Base-by-base conservation (phyloP, 1,140 invertebrate genomes). In the Lasioglossum albipes region DNA sequence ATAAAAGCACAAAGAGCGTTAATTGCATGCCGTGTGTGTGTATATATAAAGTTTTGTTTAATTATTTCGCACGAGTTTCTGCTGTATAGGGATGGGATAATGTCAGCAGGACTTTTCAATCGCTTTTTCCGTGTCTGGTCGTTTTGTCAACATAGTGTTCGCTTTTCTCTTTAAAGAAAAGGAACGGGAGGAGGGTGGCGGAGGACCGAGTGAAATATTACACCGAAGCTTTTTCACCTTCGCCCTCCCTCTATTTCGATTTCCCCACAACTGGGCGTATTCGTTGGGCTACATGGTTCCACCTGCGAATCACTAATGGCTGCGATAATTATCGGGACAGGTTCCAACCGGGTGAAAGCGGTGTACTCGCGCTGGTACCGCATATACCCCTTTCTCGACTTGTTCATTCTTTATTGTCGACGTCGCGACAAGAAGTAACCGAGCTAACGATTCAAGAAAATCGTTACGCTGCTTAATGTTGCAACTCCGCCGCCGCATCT, bases 361-460 rank as follows among this genome's bases (percentile, higher is more conserved):
- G 12, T 36, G 64, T 27, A n/a, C 45, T 12, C 45, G 10, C 16
- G 12, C 31, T 2, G 3, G 10, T 45, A 20, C 27, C 22, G 31
- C 57, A 52, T 41, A 45, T 10, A 49, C 45, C 10, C 9, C 45
- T 12, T 12, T 12, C 45, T 49, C 45, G 12, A 49, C 31, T 4
- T 36, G 41, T 41, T 54, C 6, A 36, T 68, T 41, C 45, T 59
- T 68, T 59, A 61, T 72, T 22, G 59, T 52, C 27, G 22, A 13
- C 0, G 22, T 0, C 10, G 41, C 18, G 22, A 6, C n/a, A 62
- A 36, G 68, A n/a, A 52, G 22, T 42, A 54, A 52, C n/a, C 42
- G 61, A 54, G 76, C n/a, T 72, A 64, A 78, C 68, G 68, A 64
- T 78, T 78, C 67, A 41, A 57, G 54, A 52, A 61, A 77, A 77